Base-by-base conservation (phyloP, 2,888 invertebrate species). In the Diaperis boleti region DNA sequence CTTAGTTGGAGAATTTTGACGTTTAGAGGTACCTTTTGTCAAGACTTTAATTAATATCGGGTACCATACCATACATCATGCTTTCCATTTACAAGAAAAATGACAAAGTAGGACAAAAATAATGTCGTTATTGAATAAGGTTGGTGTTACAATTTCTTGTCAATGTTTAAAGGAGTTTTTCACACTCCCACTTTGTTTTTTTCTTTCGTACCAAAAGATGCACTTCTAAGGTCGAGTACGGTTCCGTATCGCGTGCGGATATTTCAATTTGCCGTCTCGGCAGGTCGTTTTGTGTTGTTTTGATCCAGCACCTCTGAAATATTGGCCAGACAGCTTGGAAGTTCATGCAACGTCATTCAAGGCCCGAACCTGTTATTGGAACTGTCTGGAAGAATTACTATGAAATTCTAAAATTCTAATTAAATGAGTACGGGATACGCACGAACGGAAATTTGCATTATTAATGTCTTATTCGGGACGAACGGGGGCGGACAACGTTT, bases 201-300 rank as follows among this genome's bases (percentile, higher is more conserved):
- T n/a, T n/a, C n/a, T n/a, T n/a, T n/a, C n/a, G n/a, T n/a, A n/a
- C n/a, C n/a, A n/a, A n/a, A n/a, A n/a, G n/a, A n/a, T n/a, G n/a
- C n/a, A n/a, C n/a, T n/a, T n/a, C n/a, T n/a, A n/a, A n/a, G n/a
- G n/a, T n/a, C n/a, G n/a, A n/a, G n/a, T n/a, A n/a, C 7, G 49
- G 33, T 6, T 20, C 42, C 7, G 57, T 49, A 63, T 64, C 63
- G 63, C 63, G 63, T 64, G 63, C 59, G 45, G 59, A 64, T 64
- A 64, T 64, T 64, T 64, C 63, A 64, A 64, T 64, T 64, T 59
- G 33, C 55, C 57, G 59, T 69, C 68, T 65, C 67, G 57, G 65
- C 66, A 69, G 71, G 72, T 76, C 76, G 73, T 76, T 76, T 76
- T 76, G 74, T 75, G 74, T 75, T 76, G 74, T 74, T 75, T 75